Evolutionary conservation across 2,113 vertebrate genomes (phyloP).

Genomic region (Phylloscopus trochiloides): DNA sequence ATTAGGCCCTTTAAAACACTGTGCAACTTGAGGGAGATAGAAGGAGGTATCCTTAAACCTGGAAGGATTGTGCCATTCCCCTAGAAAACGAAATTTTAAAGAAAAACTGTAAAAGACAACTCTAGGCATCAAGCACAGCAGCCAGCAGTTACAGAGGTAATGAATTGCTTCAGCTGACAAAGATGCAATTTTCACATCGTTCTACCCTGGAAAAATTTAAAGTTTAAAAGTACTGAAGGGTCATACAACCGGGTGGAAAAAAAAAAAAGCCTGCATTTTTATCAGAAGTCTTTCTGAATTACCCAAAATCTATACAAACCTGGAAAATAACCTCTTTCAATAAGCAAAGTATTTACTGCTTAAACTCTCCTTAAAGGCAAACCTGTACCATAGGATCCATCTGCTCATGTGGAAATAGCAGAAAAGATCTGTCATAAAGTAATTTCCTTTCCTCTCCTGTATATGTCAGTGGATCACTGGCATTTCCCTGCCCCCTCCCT

Average conservation of each 20-base stretch:
- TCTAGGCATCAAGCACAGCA: neutral
- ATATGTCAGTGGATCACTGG: neutral
- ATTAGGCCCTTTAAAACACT: neutral
- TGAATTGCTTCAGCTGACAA: neutral
- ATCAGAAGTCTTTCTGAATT: neutral
- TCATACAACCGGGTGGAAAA: neutral
- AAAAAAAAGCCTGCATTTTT: neutral
- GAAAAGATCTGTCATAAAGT: constrained; percentile 15
- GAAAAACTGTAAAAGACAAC: neutral
- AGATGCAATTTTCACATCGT: neutral
- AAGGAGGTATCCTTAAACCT: neutral
- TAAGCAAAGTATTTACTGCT: neutral
- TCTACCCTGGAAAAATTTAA: neutral
- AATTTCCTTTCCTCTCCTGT: constrained; percentile 4
- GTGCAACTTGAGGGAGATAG: neutral
- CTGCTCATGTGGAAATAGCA: neutral
- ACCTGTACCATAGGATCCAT: neutral
- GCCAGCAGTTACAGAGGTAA: neutral
- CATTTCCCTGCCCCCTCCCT: neutral
- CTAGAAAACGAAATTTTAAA: neutral
- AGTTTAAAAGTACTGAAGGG: neutral
- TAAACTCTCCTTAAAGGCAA: constrained; percentile 26
- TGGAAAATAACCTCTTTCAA: neutral
- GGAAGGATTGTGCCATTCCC: neutral
- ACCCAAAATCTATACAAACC: neutral